phyloP scores from a whole-genome alignment of 2,888 invertebrate species.

The Emmelina monodactyla region DNA sequence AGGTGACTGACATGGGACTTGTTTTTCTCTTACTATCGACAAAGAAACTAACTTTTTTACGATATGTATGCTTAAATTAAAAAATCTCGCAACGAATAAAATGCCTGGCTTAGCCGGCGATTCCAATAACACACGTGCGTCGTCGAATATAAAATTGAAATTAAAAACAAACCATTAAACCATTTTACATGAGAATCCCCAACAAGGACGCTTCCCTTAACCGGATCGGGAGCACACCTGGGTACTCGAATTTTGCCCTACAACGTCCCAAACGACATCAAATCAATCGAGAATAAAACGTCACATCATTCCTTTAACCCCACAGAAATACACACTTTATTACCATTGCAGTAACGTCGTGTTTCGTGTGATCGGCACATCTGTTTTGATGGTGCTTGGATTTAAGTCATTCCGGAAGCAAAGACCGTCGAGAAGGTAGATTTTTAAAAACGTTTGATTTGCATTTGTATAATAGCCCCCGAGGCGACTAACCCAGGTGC shows the following conservation, averaged over 20 bases:
- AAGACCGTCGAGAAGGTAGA: conserved; percentile 62
- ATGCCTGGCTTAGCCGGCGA: too few relatives aligned
- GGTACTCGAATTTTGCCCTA: conserved; percentile 61
- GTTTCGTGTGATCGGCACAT: too few relatives aligned
- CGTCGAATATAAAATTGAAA: conserved; percentile 56
- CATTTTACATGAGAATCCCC: conserved; percentile 61
- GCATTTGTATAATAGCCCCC: conserved; percentile 66
- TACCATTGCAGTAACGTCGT: too few relatives aligned
- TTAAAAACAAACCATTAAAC: conserved; percentile 67
- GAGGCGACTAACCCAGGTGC: conserved; percentile 59
- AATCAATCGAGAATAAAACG: too few relatives aligned
- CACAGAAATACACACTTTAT: too few relatives aligned
- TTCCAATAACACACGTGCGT: too few relatives aligned
- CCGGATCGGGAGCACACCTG: conserved; percentile 67
- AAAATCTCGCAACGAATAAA: too few relatives aligned
- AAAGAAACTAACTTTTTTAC: too few relatives aligned
- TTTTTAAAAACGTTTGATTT: conserved; percentile 68
- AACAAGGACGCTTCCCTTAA: conserved; percentile 65
- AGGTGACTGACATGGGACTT: too few relatives aligned
- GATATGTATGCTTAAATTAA: too few relatives aligned
- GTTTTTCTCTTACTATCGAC: too few relatives aligned
- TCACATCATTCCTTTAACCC: too few relatives aligned
- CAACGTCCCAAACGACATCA: conserved; percentile 61
- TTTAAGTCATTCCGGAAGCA: conserved; percentile 62
- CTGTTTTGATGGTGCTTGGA: conserved; percentile 32